Base-by-base conservation (phyloP, 2,888 invertebrate genomes). In the Brachyopa scutellaris region DNA sequence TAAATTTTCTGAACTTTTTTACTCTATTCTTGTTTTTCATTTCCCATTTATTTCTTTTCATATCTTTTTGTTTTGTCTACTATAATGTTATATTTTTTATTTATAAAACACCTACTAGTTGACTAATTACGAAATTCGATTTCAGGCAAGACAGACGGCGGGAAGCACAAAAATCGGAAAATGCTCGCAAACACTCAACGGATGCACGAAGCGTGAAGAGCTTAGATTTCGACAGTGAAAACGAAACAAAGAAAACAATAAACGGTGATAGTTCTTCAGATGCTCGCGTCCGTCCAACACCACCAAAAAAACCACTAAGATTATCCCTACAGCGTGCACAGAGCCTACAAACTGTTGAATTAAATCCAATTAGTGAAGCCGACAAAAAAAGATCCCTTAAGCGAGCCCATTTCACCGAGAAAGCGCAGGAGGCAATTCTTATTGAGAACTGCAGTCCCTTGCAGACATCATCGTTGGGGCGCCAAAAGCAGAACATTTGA, bases 231-330 rank as follows among this genome's bases (percentile, higher is more conserved):
- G 95, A 95, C 87, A 95, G 94, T n/a, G 95, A 95, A 86, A 93
- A 92, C 49, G 93, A 92, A 70, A 64, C 85, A 6, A 76, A 47
- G 13, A 88, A 87, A 55, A 21, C 72, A 1, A 79, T 88, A 83
- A 86, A 88, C 67, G 88, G 92, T 47, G 92, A 93, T 86, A 93
- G 92, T 87, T 92, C 92, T 0, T 93, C 93, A 0, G 94, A 94
- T 86, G 92, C 92, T 6, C 93, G 92, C 80, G 91, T 93, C 1
- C 91, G 95, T 64, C 96, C 96, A 0, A 94, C 94, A 9, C 97
- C 97, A 2, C 97, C 97, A 15, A 95, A 96, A 86, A 97, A 97
- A 88, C 97, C 97, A 0, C 89, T 96, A 53, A 92, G 97, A 7
- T 90, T 97, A 38, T 97, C 96, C 0, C 90, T 97, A 55, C 97